Base-by-base conservation (phyloP, 2,888 invertebrate species). In the Phortica magna region DNA sequence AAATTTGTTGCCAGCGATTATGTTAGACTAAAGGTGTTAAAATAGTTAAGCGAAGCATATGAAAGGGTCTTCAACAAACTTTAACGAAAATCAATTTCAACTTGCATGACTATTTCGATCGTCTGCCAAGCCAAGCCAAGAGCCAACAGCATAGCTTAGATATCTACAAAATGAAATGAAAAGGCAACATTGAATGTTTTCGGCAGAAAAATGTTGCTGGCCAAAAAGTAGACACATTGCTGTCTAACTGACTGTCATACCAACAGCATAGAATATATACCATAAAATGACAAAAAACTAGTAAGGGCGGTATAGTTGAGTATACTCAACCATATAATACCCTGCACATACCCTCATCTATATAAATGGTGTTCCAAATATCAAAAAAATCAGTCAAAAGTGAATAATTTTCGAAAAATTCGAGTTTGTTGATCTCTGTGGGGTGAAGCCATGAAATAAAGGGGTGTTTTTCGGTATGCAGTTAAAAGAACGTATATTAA, bases 1-100 rank as follows among this genome's bases (percentile, higher is more conserved):
- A 79, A 81, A 83, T 83, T 83, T 83, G 83, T 80, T 83, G n/a
- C 64, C 12, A 5, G 31, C 22, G 17, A 64, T 64, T 64, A 64
- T 39, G 7, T 39, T 19, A 48, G 22, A 22, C n/a, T 71, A 19
- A 31, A 55, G 70, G 70, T 71, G 70, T 31, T 71, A 53, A 71
- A 71, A 31, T 53, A 53, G 22, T 71, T 71, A 55, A 55, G 70
- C 48, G 10, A 70, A 48, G 48, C 17, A 12, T 7, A n/a, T 43
- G 43, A 43, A 68, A 43, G 39, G 19, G 39, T 31, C 10, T 31
- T 0, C n/a, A 41, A 65, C 2, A 59, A 7, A 19, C 59, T 22
- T 64, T 64, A 31, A 22, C 48, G 39, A 42, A 42, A 67, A 42
- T 67, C 41, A 41, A 67, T 67, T 67, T 67, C n/a, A 14, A 7